phyloP scores from a whole-genome alignment of 30 jellyfish, hydroid and myxozoan species.

The Cassiopea andromeda region DNA sequence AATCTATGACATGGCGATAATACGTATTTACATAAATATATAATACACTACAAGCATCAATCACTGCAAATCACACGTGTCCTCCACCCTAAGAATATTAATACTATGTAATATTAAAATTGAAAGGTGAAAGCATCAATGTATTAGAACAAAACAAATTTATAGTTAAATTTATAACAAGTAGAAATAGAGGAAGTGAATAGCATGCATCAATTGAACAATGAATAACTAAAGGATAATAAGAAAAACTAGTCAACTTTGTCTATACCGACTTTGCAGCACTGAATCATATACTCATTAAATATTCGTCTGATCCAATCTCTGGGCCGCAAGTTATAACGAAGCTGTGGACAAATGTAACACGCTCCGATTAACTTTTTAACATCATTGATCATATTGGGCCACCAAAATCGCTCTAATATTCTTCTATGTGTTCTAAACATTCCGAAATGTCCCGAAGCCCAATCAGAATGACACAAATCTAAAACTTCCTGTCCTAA shows the following conservation, averaged over 20 bases:
- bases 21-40: neutral
- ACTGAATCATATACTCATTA: neutral
- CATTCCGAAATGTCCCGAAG: slow-evolving; percentile 45
- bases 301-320: neutral
- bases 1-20: neutral
- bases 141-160: neutral
- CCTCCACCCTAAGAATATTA: neutral
- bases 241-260: neutral
- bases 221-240: neutral
- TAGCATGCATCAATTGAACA: neutral
- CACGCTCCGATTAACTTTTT: neutral
- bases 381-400: slow-evolving; percentile 12
- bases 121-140: neutral
- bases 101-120: neutral
- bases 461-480: slow-evolving; percentile 61
- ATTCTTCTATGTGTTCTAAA: slow-evolving; percentile 46
- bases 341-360: slow-evolving; percentile 25
- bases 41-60: neutral
- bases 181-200: neutral
- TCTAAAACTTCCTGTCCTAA: slow-evolving; percentile 2
- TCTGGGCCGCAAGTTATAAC: neutral
- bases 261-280: neutral
- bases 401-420: slow-evolving; percentile 50
- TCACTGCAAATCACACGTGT: neutral
- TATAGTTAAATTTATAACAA: neutral